Evolutionary conservation across 2,888 invertebrate species (phyloP).

Genomic region (Leptopilina drosophilae): DNA sequence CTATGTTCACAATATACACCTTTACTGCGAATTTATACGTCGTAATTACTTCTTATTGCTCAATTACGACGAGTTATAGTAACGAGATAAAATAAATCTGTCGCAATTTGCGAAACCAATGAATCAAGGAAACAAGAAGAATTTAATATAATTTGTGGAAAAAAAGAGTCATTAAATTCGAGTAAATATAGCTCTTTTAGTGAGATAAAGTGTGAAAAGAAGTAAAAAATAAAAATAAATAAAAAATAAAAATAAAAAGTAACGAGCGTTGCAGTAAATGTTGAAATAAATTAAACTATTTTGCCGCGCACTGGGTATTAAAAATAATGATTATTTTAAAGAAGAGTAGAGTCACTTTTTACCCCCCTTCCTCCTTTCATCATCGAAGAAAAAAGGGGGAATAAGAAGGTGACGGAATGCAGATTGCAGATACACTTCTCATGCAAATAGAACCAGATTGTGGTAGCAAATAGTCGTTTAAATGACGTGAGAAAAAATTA

Average conservation of each 20-base stretch:
- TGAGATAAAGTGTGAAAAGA: not conserved
- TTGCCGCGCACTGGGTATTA: too few relatives aligned
- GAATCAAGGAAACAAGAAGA: not conserved
- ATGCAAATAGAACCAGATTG: slow-evolving; percentile 23
- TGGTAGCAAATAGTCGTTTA: slow-evolving; percentile 7
- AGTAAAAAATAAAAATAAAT: not conserved
- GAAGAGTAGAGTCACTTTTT: too few relatives aligned
- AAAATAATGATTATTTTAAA: too few relatives aligned
- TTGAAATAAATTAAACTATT: too few relatives aligned
- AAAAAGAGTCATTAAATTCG: not conserved
- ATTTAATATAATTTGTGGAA: not conserved
- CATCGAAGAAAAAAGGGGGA: not conserved
- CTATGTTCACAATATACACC: too few relatives aligned
- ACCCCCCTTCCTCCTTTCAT: too few relatives aligned
- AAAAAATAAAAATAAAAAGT: not conserved
- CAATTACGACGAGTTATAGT: slow-evolving; percentile 12
- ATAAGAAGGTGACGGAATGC: slow-evolving; percentile 1
- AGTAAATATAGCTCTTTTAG: not conserved
- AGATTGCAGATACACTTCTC: slow-evolving; percentile 26
- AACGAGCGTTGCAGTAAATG: not conserved
- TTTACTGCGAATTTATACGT: not conserved
- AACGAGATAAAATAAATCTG: slow-evolving; percentile 6
- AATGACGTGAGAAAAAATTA: slow-evolving; percentile 20
- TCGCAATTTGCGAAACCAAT: not conserved
- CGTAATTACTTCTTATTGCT: slow-evolving; percentile 9